Conservation (phyloP, 2,113 vertebrate genomes). For the Rhipidura dahli region DNA sequence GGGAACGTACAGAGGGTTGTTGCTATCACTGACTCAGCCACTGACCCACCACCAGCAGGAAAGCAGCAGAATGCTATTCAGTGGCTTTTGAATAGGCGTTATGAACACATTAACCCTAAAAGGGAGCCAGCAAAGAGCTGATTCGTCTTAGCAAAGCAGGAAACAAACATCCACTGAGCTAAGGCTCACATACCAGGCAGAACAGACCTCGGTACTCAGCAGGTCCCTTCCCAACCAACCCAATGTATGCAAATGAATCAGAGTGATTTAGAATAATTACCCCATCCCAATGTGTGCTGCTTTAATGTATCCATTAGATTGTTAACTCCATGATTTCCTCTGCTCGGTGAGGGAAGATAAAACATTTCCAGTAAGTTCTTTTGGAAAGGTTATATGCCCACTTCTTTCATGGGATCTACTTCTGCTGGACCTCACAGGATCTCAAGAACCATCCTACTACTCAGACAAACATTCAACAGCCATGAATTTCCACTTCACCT, state of each 20-base stretch:
- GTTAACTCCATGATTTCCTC: background rate
- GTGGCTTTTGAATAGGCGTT: background rate
- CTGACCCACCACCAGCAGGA: background rate
- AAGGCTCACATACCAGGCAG: background rate
- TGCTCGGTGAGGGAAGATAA: background rate
- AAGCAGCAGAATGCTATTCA: background rate
- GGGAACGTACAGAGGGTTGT: background rate
- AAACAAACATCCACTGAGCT: background rate
- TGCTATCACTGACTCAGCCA: background rate
- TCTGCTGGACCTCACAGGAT: background rate
- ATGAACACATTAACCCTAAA: background rate
- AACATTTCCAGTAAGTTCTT: background rate
- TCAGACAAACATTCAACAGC: background rate
- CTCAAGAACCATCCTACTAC: background rate
- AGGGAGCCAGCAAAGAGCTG: background rate
- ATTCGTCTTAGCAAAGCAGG: background rate
- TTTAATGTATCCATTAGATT: background rate
- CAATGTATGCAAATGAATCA: background rate
- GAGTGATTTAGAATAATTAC: background rate
- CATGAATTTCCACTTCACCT: background rate
- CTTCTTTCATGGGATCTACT: background rate
- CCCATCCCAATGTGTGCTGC: background rate
- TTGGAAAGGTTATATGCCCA: background rate
- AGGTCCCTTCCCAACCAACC: background rate
- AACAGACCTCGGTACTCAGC: background rate